These are phyloP conservation scores for Myiothlypis coronata DNA, from an alignment of 2,797 vertebrate genomes.

Conservation along the genomic window DNA sequence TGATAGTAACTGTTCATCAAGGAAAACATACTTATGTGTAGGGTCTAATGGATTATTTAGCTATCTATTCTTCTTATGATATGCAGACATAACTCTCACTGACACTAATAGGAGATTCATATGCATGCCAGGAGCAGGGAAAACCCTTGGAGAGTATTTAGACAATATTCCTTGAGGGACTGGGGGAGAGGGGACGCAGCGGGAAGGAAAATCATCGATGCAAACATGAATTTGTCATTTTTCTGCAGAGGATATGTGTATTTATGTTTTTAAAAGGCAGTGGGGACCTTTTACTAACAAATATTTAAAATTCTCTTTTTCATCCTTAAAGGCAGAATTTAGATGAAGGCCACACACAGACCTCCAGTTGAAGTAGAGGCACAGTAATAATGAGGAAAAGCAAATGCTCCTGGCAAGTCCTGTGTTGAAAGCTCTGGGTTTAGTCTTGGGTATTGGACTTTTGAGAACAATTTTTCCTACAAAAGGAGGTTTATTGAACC, in stretches of 20 bases:
- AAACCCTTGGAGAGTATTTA: conserved; percentile 48
- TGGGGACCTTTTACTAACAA: background rate
- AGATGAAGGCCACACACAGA: background rate
- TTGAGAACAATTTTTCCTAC: background rate
- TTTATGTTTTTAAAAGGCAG: conserved; percentile 21
- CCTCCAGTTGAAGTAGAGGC: background rate
- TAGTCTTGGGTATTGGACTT: background rate
- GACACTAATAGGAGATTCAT: conserved; percentile 53
- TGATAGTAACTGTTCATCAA: background rate
- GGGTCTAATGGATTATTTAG: conserved; percentile 56
- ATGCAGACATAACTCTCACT: conserved; percentile 41
- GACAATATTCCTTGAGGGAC: background rate
- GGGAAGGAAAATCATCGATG: background rate
- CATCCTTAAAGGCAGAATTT: background rate
- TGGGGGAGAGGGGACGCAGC: background rate
- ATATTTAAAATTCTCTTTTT: conserved; percentile 12
- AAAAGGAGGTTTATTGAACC: background rate
- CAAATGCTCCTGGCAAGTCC: background rate
- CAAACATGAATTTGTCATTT: conserved; percentile 22
- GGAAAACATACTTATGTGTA: background rate
- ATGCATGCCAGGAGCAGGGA: conserved; percentile 15
- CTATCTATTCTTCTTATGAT: background rate
- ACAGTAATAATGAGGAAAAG: background rate
- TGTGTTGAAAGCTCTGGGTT: background rate
- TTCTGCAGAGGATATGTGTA: background rate